Evolutionary conservation across 2,113 vertebrate species (phyloP).

Genomic region (Oncorhynchus mykiss): DNA sequence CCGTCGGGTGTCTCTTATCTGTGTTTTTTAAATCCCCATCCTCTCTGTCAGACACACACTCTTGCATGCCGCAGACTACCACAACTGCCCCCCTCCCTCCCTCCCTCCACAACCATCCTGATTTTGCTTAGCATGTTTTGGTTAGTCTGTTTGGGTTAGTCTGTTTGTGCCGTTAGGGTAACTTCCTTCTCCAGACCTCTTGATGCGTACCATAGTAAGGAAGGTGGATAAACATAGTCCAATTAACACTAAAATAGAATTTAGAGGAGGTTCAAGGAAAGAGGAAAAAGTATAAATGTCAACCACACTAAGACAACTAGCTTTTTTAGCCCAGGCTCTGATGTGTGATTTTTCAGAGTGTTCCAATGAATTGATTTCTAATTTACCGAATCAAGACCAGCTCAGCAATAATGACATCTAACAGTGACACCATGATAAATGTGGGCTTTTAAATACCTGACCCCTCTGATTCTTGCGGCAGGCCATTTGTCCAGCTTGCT

Average conservation of each 20-base stretch:
- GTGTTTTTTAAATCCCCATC: conserved; percentile 54
- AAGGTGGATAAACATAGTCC: conserved; percentile 9
- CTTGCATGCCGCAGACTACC: neutral
- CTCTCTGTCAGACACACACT: neutral
- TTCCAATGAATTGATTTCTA: conserved; percentile 57
- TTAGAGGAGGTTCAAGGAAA: neutral
- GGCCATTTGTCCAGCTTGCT: conserved; percentile 47
- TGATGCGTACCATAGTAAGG: neutral
- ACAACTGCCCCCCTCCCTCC: conserved; percentile 3
- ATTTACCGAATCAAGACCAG: conserved; percentile 59
- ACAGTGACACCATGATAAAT: conserved; percentile 70
- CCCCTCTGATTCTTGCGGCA: conserved; percentile 53
- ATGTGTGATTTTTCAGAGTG: conserved; percentile 30
- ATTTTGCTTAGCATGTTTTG: too few relatives aligned
- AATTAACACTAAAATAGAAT: conserved; percentile 6
- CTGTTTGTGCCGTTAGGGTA: too few relatives aligned
- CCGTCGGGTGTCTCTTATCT: conserved; percentile 53
- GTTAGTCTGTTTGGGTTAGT: too few relatives aligned
- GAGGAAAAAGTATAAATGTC: conserved; percentile 16
- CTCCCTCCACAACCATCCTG: neutral
- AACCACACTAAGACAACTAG: neutral
- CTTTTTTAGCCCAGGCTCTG: neutral
- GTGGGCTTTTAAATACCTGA: conserved; percentile 67
- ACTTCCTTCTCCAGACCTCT: neutral
- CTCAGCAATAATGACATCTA: conserved; percentile 66